Evolutionary conservation across 2,797 vertebrate genomes (phyloP).

Genomic region (Aldrovandia affinis): DNA sequence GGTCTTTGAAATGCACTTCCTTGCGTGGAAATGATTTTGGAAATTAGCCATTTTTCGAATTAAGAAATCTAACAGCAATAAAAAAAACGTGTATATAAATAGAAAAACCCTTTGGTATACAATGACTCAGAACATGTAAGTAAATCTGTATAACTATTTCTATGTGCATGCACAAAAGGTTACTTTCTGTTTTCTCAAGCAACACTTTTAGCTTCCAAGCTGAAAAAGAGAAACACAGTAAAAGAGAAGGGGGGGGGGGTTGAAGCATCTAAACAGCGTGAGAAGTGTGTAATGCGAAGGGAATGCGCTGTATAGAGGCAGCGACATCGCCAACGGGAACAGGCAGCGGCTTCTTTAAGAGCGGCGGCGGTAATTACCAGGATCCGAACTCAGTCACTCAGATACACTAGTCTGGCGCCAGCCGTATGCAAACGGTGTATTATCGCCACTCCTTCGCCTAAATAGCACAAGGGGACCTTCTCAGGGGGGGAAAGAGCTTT

Average conservation of each 20-base stretch:
- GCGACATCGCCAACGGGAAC: constrained; percentile 55
- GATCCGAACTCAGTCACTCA: constrained; percentile 88
- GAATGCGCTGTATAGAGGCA: constrained; percentile 7
- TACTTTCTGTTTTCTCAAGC: neutral
- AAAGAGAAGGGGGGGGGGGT: neutral
- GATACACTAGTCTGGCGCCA: constrained; percentile 98
- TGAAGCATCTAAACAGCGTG: neutral
- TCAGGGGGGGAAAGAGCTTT: constrained; percentile 72
- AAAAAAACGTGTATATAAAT: neutral
- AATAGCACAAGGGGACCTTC: constrained; percentile 85
- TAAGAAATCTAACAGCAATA: neutral
- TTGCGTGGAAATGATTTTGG: too few species aligned
- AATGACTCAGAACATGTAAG: neutral
- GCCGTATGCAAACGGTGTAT: constrained; percentile 94
- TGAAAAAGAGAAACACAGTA: neutral
- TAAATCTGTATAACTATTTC: neutral
- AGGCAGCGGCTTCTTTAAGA: constrained; percentile 90
- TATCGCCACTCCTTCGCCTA: constrained; percentile 95
- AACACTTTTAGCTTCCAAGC: neutral
- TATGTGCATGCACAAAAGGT: neutral
- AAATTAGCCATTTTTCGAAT: neutral
- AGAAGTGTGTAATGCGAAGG: constrained; percentile 53
- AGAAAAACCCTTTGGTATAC: neutral
- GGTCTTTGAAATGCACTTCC: too few species aligned
- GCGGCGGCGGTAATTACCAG: constrained; percentile 90